A percentile compares a stretch with the other conserved stretches of the same genome.
phyloP scores from a whole-genome alignment of 2,113 vertebrate genomes.

The Agapornis roseicollis region DNA sequence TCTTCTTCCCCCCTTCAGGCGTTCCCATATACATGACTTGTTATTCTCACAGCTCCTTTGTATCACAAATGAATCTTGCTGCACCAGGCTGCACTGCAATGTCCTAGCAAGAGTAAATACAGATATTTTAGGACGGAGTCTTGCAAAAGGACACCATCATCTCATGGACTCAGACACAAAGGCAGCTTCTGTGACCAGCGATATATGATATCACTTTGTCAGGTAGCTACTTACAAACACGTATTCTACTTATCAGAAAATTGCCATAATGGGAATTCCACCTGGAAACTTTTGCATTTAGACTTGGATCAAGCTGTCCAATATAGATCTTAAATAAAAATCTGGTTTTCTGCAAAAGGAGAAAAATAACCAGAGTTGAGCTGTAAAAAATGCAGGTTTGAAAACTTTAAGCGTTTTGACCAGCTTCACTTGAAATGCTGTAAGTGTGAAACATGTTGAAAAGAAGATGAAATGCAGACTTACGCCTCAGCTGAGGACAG shows the following conservation, averaged over 20 bases:
- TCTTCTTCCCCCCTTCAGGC: neutral
- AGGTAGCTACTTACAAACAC: neutral
- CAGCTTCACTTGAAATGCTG: neutral
- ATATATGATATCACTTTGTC: neutral
- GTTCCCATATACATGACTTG: too few relatives aligned
- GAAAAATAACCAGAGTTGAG: neutral
- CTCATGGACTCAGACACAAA: neutral
- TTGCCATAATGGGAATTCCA: neutral
- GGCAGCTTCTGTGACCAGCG: neutral
- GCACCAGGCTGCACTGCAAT: fast-evolving
- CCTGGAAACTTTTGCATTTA: neutral
- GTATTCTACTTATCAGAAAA: neutral
- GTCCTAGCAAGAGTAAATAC: neutral
- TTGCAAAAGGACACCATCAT: neutral
- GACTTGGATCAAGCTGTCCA: neutral
- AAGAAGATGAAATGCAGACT: neutral
- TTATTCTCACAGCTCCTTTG: neutral
- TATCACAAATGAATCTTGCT: neutral
- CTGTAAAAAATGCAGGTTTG: neutral
- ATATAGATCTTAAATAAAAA: neutral
- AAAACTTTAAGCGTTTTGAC: neutral
- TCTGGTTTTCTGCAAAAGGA: neutral
- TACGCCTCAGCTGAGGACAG: neutral
- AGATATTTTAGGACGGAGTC: neutral
- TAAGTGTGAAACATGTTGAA: neutral